Conservation (phyloP, 2,888 invertebrate genomes). For the Slavum lentiscoides region DNA sequence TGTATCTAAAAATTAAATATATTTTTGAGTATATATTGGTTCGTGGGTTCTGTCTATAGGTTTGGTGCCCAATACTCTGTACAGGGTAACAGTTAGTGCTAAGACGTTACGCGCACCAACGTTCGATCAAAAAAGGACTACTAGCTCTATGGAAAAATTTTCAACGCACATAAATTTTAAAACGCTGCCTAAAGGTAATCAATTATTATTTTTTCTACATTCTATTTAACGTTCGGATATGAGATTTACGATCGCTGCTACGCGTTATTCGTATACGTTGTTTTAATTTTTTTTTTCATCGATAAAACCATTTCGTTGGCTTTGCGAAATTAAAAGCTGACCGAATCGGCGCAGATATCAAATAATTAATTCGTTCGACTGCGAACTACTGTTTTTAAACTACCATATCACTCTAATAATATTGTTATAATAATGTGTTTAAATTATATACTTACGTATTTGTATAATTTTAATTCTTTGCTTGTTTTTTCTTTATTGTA, state of each 20-base stretch:
- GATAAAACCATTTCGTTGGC: slow-evolving; percentile 21
- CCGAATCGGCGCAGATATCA: slow-evolving; percentile 15
- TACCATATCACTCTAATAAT: slow-evolving; percentile 22
- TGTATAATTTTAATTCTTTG: slow-evolving; percentile 49
- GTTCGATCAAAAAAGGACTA: slow-evolving; percentile 62
- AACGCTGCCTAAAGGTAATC: slow-evolving; percentile 83
- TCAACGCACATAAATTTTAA: slow-evolving; percentile 89
- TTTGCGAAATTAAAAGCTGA: slow-evolving; percentile 40
- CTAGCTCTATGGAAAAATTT: slow-evolving; percentile 70
- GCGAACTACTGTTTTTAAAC: slow-evolving; percentile 10
- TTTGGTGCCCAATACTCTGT: slow-evolving; percentile 92
- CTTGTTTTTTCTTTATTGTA: slow-evolving; percentile 45
- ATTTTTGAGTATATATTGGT: slow-evolving; percentile 37
- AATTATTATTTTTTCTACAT: slow-evolving; percentile 14
- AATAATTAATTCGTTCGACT: slow-evolving; percentile 16
- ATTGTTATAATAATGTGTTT: slow-evolving; percentile 9
- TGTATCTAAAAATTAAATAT: slow-evolving; percentile 5
- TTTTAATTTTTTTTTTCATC: background rate
- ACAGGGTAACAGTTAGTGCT: slow-evolving; percentile 93
- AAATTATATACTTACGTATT: background rate
- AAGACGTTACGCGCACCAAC: slow-evolving; percentile 80
- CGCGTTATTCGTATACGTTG: slow-evolving; percentile 21
- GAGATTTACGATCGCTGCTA: slow-evolving; percentile 30
- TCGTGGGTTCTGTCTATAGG: slow-evolving; percentile 62
- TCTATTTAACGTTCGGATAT: slow-evolving; percentile 19